These are phyloP conservation scores for Telenomus remus DNA, from an alignment of 1,140 invertebrate genomes.

Conservation along the genomic window DNA sequence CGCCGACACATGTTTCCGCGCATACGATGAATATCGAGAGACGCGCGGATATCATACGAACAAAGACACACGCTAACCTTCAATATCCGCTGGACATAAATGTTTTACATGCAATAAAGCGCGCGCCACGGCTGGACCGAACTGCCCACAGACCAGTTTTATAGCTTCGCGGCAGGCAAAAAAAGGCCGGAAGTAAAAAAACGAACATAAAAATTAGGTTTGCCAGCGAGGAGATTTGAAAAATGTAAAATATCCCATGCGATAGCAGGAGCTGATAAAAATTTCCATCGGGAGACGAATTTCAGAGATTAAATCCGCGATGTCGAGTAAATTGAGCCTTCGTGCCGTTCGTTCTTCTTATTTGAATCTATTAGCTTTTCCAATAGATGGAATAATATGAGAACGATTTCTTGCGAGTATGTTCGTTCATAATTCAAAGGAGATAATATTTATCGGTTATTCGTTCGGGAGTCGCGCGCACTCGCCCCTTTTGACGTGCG, in stretches of 20 bases:
- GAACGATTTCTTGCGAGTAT: constrained; percentile 22
- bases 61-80: constrained; percentile 56
- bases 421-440: constrained; percentile 39
- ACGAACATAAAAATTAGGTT: constrained; percentile 49
- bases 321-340: too few species aligned
- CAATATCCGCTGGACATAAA: constrained; percentile 72
- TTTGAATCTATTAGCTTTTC: too few species aligned
- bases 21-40: constrained; percentile 53
- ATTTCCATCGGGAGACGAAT: too few species aligned
- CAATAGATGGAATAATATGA: constrained; percentile 1
- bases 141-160: constrained; percentile 73
- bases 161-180: constrained; percentile 66
- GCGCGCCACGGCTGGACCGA: constrained; percentile 68
- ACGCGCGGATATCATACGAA: constrained; percentile 57
- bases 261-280: constrained; percentile 4
- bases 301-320: too few species aligned
- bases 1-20: constrained; percentile 41
- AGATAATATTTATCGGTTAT: constrained; percentile 55
- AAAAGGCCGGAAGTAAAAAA: constrained; percentile 46
- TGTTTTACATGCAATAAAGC: constrained; percentile 75
- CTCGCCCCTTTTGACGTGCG: constrained; percentile 31
- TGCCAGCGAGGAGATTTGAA: constrained; percentile 63
- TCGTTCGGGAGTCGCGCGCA: constrained; percentile 42
- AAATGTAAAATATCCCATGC: constrained; percentile 50
- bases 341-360: too few species aligned